A percentile compares a stretch with the other conserved stretches of the same genome.
phyloP scores from a whole-genome alignment of 2,888 invertebrate species.

The Agriopis aurantiaria region DNA sequence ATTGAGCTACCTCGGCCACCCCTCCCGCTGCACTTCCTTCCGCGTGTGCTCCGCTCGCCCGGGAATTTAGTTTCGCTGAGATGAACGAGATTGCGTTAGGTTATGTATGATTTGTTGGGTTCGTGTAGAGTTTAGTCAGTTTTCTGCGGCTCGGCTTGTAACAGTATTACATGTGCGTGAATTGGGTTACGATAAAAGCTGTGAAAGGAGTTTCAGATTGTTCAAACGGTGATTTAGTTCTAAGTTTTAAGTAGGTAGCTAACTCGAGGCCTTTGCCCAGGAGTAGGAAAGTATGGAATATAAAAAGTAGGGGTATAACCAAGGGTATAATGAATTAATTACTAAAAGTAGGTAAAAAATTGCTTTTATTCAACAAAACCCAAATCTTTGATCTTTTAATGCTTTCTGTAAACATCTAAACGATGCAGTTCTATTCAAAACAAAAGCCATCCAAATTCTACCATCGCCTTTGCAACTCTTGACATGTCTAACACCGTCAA shows the following conservation, averaged over 20 bases:
- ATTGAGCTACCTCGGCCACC: slow-evolving; percentile 63
- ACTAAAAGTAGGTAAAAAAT: no score
- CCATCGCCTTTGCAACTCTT: slow-evolving; percentile 46
- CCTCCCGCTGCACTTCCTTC: slow-evolving; percentile 71
- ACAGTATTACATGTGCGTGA: not conserved
- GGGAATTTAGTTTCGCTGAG: slow-evolving; percentile 63
- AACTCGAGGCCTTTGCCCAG: no score
- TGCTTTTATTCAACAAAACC: no score
- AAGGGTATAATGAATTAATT: no score
- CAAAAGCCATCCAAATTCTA: no score
- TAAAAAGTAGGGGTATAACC: no score
- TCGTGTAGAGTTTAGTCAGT: slow-evolving; percentile 6
- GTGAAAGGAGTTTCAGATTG: not conserved
- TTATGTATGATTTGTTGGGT: slow-evolving; percentile 55
- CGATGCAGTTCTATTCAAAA: no score
- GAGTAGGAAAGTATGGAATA: no score
- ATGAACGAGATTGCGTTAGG: slow-evolving; percentile 59
- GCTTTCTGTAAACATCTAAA: no score
- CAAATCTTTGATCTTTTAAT: no score
- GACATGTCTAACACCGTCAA: slow-evolving; percentile 57
- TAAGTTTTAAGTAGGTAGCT: no score
- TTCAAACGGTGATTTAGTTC: not conserved
- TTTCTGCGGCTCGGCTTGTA: slow-evolving; percentile 11
- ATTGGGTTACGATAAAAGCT: not conserved
- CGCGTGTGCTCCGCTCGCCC: slow-evolving; percentile 61